These are phyloP conservation scores for Coreoperca whiteheadi DNA, from an alignment of 2,113 vertebrate genomes.

Conservation along the genomic window DNA sequence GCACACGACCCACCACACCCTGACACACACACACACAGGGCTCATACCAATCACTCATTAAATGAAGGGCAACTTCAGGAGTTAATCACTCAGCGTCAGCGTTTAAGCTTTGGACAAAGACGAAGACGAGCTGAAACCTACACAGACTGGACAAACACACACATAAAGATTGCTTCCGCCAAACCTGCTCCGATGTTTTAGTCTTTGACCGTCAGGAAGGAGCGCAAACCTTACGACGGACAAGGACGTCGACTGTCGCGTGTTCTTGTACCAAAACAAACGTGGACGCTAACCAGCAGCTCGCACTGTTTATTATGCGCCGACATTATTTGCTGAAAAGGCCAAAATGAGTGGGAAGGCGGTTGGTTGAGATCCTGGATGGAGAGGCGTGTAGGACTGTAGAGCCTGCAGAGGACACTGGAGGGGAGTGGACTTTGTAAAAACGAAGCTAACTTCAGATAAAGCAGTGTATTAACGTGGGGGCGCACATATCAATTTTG, in stretches of 20 bases:
- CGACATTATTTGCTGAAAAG: not conserved
- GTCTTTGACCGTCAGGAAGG: not conserved
- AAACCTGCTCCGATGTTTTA: not conserved
- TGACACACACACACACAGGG: not conserved
- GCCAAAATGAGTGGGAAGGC: not conserved
- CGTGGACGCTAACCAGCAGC: not conserved
- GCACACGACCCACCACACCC: conserved; percentile 44
- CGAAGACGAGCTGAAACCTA: not conserved
- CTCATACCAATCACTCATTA: conserved; percentile 46
- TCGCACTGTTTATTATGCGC: not conserved
- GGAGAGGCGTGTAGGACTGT: not conserved
- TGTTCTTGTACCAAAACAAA: not conserved
- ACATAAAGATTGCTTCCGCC: not conserved
- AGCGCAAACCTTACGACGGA: not conserved
- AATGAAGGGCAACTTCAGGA: not conserved
- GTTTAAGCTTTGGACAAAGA: not conserved
- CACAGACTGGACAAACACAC: not conserved
- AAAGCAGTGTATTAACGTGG: too few relatives aligned
- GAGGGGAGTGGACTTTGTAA: too few relatives aligned
- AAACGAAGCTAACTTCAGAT: too few relatives aligned
- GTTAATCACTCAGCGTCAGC: too few relatives aligned
- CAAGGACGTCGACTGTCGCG: not conserved
- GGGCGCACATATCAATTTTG: too few relatives aligned
- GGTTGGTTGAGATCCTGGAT: not conserved
- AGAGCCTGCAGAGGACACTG: not conserved